These are phyloP conservation scores for Antheraea yamamai DNA, from an alignment of 2,888 invertebrate genomes.

Conservation along the genomic window DNA sequence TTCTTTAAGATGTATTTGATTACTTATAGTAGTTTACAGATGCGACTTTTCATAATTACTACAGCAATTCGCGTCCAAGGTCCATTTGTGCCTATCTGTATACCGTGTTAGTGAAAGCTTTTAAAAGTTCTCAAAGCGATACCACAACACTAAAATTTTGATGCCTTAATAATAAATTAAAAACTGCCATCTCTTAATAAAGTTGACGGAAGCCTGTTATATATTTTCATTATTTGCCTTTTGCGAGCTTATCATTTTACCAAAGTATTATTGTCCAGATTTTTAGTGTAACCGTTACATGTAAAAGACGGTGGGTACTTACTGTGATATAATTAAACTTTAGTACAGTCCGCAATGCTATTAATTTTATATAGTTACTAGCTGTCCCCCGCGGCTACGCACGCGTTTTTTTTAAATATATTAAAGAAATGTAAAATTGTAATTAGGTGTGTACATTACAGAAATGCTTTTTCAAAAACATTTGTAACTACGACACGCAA, in stretches of 20 bases:
- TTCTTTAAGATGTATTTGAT: constrained; percentile 1
- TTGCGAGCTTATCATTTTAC: background rate
- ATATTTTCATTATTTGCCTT: background rate
- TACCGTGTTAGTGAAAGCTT: background rate
- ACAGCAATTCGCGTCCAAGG: background rate
- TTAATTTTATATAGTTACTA: background rate
- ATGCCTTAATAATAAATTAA: background rate
- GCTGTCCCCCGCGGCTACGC: too few relatives aligned
- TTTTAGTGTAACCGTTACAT: background rate
- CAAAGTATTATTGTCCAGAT: background rate
- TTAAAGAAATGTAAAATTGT: too few relatives aligned
- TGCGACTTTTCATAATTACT: constrained; percentile 18
- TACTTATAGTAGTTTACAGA: constrained; percentile 17
- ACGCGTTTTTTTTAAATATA: too few relatives aligned
- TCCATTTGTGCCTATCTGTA: background rate
- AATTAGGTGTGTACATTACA: too few relatives aligned
- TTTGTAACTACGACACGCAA: too few relatives aligned
- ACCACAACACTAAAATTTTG: constrained; percentile 7
- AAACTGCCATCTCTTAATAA: background rate
- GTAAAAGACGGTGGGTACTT: background rate
- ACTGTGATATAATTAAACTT: too few relatives aligned
- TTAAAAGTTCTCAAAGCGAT: constrained; percentile 4
- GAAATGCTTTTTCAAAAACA: too few relatives aligned
- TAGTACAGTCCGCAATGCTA: background rate
- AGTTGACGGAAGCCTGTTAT: background rate